phyloP scores from a whole-genome alignment of 2,113 vertebrate genomes.

The Trogon surrucura region DNA sequence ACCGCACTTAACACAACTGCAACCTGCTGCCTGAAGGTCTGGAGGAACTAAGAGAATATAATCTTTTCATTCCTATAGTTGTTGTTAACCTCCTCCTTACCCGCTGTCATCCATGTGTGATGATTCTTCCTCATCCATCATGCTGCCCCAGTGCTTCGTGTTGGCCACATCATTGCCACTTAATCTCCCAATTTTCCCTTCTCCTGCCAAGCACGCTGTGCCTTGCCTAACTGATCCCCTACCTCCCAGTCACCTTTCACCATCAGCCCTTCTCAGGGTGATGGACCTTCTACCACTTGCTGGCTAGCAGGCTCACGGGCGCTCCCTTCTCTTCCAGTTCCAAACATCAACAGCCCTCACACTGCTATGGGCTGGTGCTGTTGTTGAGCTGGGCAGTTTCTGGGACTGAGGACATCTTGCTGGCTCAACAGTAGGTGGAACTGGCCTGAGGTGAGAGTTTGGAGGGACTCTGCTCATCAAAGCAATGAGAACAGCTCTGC shows the following conservation, averaged over 20 bases:
- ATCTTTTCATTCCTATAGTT: background rate
- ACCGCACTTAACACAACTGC: background rate
- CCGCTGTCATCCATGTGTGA: fast-evolving
- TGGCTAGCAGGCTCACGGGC: background rate
- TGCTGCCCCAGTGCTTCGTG: background rate
- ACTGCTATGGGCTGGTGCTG: background rate
- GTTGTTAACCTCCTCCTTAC: background rate
- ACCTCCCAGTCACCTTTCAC: background rate
- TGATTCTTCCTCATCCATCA: background rate
- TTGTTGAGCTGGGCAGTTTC: background rate
- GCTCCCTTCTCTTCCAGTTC: background rate
- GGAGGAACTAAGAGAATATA: background rate
- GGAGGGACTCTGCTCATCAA: background rate
- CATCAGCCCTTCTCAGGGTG: background rate
- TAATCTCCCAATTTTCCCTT: background rate
- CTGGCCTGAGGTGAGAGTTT: background rate
- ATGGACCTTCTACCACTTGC: background rate
- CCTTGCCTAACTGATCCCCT: background rate
- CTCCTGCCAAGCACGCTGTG: background rate
- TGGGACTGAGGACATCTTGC: background rate
- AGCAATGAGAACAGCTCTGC: background rate
- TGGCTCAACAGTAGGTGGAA: background rate
- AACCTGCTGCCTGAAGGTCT: background rate
- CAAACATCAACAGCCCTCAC: background rate
- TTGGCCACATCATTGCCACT: background rate